A percentile compares a stretch with the other conserved stretches of the same genome.
These are phyloP conservation scores for Macaria notata DNA, from an alignment of 2,888 invertebrate genomes.

Conservation along the genomic window DNA sequence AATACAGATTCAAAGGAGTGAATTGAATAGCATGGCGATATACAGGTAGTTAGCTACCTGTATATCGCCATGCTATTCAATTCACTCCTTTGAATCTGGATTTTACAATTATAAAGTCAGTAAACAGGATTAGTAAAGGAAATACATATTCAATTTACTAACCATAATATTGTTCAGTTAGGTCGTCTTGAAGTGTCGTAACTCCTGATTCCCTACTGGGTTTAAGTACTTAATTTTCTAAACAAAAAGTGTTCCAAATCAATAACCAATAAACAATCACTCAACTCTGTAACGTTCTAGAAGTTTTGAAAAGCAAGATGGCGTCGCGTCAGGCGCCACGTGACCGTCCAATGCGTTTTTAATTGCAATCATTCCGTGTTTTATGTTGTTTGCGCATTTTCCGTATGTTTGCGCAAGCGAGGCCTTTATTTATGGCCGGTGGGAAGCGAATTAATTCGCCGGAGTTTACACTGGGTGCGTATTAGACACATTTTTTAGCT, in stretches of 20 bases:
- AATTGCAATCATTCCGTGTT: conserved; percentile 82
- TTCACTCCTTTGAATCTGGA: too few species aligned
- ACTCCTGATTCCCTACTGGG: too few species aligned
- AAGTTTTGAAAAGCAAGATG: conserved; percentile 54
- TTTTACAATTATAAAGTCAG: too few species aligned
- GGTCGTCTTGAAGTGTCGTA: too few species aligned
- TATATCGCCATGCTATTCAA: too few species aligned
- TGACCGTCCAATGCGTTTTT: conserved; percentile 78
- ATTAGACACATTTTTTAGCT: conserved; percentile 12
- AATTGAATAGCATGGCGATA: too few species aligned
- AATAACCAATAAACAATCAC: conserved; percentile 28
- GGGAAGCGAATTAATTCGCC: conserved; percentile 66
- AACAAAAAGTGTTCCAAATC: conserved; percentile 5
- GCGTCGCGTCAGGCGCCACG: conserved; percentile 58
- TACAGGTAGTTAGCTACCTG: too few species aligned
- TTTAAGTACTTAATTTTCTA: background rate
- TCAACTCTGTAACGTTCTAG: conserved; percentile 49
- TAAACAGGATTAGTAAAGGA: too few species aligned
- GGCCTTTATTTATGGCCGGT: conserved; percentile 77
- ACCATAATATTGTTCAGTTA: too few species aligned
- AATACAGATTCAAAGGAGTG: too few species aligned
- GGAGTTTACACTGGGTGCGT: conserved; percentile 15
- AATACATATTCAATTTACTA: too few species aligned
- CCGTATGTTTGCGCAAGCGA: conserved; percentile 65
- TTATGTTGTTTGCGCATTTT: conserved; percentile 79